Conservation (phyloP, 2,888 invertebrate genomes). For the Geophilus truncorum region DNA sequence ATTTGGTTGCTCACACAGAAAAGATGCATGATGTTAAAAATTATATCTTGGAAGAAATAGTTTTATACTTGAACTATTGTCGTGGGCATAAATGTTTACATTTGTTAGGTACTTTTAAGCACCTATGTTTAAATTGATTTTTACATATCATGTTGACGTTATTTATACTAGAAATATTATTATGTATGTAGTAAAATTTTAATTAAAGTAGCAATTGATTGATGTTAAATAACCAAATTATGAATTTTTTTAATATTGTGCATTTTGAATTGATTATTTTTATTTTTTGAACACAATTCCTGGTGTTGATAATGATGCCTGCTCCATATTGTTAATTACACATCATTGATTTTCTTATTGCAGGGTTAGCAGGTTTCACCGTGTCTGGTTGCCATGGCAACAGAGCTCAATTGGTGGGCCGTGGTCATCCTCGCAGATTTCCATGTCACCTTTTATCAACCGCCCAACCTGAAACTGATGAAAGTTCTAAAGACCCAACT, state of each 20-base stretch:
- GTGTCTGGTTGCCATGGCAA: constrained; percentile 25
- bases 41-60: too few relatives aligned
- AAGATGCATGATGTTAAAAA: too few relatives aligned
- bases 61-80: too few relatives aligned
- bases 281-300: neutral
- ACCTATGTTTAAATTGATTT: too few relatives aligned
- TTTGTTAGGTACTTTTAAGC: too few relatives aligned
- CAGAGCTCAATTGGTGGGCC: constrained; percentile 16
- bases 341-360: constrained; percentile 1
- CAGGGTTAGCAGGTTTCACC: constrained; percentile 1
- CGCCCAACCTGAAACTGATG: constrained; percentile 14
- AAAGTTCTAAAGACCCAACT: neutral
- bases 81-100: too few relatives aligned
- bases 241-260: neutral
- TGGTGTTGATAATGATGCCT: neutral
- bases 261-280: neutral
- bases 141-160: too few relatives aligned
- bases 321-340: constrained; percentile 8
- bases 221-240: too few relatives aligned
- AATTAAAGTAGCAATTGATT: too few relatives aligned
- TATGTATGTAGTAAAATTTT: too few relatives aligned
- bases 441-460: constrained; percentile 12
- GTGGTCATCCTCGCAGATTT: constrained; percentile 10
- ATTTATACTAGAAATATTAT: too few relatives aligned
- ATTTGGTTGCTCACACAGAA: too few relatives aligned